Percentiles rank a stretch among this genome's conserved stretches.
Evolutionary conservation across 2,888 invertebrate genomes (phyloP).

Genomic region (Eretmocerus hayati): DNA sequence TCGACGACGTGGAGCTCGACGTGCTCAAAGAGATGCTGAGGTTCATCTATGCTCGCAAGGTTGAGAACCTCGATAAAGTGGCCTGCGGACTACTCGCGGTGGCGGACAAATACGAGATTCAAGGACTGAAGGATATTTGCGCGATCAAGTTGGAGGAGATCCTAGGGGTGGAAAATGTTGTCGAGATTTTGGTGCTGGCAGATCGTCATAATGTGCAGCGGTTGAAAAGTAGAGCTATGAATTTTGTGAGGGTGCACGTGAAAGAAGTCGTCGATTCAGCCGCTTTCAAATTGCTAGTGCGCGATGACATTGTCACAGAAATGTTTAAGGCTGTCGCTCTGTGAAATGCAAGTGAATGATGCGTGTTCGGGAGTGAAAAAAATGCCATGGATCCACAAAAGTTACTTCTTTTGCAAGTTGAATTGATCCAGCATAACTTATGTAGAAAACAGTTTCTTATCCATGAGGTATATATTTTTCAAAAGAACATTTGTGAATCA

Average conservation of each 20-base stretch:
- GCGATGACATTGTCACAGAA: not conserved
- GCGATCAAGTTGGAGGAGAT: constrained; percentile 93
- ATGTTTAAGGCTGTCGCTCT: not conserved
- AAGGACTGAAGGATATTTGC: constrained; percentile 97
- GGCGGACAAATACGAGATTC: constrained; percentile 97
- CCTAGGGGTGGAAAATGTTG: constrained; percentile 91
- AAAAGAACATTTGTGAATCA: too few species aligned
- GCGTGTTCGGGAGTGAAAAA: too few species aligned
- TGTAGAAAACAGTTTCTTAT: too few species aligned
- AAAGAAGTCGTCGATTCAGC: constrained; percentile 97
- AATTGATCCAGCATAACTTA: too few species aligned
- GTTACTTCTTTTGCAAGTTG: too few species aligned
- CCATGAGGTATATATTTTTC: too few species aligned
- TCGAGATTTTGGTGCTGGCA: constrained; percentile 91
- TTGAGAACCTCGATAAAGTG: constrained; percentile 94
- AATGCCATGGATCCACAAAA: too few species aligned
- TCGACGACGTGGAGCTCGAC: constrained; percentile 96
- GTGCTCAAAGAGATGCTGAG: constrained; percentile 94
- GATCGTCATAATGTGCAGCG: constrained; percentile 97
- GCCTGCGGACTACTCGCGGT: constrained; percentile 96
- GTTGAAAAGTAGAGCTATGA: constrained; percentile 95
- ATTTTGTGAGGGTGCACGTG: constrained; percentile 98
- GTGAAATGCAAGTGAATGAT: too few species aligned
- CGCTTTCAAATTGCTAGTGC: constrained; percentile 96
- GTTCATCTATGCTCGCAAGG: constrained; percentile 96